These are phyloP conservation scores for Clarias platycephalus DNA, from an alignment of 2,797 vertebrate species.

Conservation along the genomic window DNA sequence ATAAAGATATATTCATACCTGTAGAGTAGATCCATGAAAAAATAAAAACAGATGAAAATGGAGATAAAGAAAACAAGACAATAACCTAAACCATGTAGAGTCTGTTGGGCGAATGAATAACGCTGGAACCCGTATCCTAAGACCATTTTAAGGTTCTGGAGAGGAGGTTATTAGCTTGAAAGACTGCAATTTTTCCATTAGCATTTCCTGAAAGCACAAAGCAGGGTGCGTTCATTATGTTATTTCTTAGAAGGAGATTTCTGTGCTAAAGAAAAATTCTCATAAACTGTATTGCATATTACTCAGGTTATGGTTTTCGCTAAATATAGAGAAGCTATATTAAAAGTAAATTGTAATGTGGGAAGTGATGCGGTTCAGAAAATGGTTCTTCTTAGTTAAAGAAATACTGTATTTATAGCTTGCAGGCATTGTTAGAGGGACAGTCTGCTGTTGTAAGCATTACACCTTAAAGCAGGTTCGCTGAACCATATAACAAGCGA, in stretches of 20 bases:
- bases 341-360: not conserved
- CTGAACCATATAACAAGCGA: not conserved
- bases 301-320: not conserved
- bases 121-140: not conserved
- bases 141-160: not conserved
- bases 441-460: not conserved
- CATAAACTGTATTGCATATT: not conserved
- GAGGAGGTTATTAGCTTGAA: not conserved
- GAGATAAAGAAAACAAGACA: not conserved
- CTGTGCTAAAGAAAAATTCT: not conserved
- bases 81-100: not conserved
- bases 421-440: not conserved
- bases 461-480: not conserved
- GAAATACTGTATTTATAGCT: not conserved
- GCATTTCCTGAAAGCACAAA: not conserved
- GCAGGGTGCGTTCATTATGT: not conserved
- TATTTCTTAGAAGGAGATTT: not conserved
- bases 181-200: not conserved
- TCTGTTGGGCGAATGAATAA: not conserved
- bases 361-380: not conserved
- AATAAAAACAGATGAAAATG: not conserved
- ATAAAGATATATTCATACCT: too few relatives aligned
- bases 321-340: constrained; percentile 4
- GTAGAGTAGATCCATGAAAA: too few relatives aligned
- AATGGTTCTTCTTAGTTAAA: not conserved